phyloP scores from a whole-genome alignment of 2,888 invertebrate genomes.

The Campaea margaritaria region DNA sequence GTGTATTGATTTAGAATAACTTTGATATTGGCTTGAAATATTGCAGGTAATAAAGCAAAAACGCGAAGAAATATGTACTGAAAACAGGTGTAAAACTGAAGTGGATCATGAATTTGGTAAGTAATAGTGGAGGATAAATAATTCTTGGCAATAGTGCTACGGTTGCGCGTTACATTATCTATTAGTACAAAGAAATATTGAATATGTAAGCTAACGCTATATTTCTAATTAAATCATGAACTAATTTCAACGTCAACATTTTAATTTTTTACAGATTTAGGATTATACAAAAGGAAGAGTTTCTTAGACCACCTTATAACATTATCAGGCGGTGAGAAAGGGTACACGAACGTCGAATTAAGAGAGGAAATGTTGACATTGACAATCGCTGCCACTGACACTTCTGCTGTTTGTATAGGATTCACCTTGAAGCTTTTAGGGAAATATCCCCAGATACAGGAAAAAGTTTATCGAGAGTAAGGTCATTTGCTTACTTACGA shows the following conservation, averaged over 20 bases:
- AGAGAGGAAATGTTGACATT: constrained; percentile 85
- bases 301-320: constrained; percentile 84
- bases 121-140: constrained; percentile 8
- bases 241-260: too few relatives aligned
- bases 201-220: too few relatives aligned
- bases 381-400: constrained; percentile 84
- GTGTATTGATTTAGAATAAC: too few relatives aligned
- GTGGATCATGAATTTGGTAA: constrained; percentile 64
- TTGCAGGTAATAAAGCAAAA: constrained; percentile 67
- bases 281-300: constrained; percentile 69
- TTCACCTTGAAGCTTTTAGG: constrained; percentile 74
- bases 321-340: constrained; percentile 76
- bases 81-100: constrained; percentile 54
- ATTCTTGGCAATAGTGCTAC: too few relatives aligned
- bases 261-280: constrained; percentile 54
- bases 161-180: too few relatives aligned
- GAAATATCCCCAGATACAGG: constrained; percentile 77
- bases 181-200: too few relatives aligned
- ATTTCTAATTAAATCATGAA: too few relatives aligned
- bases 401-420: constrained; percentile 75
- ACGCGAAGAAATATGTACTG: constrained; percentile 56
- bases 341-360: constrained; percentile 81
- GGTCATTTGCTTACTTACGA: constrained; percentile 41
- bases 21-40: neutral
- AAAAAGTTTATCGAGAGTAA: constrained; percentile 76